phyloP scores from a whole-genome alignment of 2,888 invertebrate genomes.

The Perithous albicinctus region DNA sequence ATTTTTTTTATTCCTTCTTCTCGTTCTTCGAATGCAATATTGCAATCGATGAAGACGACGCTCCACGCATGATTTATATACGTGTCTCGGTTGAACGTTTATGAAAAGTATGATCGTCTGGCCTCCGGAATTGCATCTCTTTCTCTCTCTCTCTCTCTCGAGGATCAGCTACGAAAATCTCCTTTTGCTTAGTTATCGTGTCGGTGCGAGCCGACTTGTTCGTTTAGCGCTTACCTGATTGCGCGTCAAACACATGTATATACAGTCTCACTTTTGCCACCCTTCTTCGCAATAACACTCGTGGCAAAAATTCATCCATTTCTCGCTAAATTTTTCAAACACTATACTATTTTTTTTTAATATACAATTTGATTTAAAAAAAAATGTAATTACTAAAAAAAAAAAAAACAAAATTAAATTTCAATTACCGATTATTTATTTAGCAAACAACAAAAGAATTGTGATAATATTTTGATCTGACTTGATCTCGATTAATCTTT shows the following conservation, averaged over 20 bases:
- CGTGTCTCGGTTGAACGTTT: not conserved
- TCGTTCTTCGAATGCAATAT: not conserved
- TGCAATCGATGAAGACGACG: not conserved
- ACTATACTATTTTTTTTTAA: not conserved
- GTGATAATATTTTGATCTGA: too few relatives aligned
- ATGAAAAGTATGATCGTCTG: too few relatives aligned
- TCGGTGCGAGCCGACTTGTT: constrained; percentile 80
- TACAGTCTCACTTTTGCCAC: constrained; percentile 63
- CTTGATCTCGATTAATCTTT: too few relatives aligned
- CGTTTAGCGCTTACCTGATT: constrained; percentile 81
- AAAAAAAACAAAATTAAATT: too few relatives aligned
- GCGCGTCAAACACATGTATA: constrained; percentile 79
- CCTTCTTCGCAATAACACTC: not conserved
- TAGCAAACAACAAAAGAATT: too few relatives aligned
- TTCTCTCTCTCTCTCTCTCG: not conserved
- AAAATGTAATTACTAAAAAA: too few relatives aligned
- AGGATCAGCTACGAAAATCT: constrained; percentile 46
- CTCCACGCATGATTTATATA: not conserved
- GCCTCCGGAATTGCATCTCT: constrained; percentile 17
- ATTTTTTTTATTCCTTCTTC: constrained; percentile 56
- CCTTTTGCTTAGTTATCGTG: constrained; percentile 79
- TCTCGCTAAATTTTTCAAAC: not conserved
- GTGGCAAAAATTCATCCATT: constrained; percentile 2
- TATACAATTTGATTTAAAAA: too few relatives aligned
- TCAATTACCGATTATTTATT: not conserved